phyloP scores from a whole-genome alignment of 1,140 invertebrate genomes.

The Drosophila kikkawai region DNA sequence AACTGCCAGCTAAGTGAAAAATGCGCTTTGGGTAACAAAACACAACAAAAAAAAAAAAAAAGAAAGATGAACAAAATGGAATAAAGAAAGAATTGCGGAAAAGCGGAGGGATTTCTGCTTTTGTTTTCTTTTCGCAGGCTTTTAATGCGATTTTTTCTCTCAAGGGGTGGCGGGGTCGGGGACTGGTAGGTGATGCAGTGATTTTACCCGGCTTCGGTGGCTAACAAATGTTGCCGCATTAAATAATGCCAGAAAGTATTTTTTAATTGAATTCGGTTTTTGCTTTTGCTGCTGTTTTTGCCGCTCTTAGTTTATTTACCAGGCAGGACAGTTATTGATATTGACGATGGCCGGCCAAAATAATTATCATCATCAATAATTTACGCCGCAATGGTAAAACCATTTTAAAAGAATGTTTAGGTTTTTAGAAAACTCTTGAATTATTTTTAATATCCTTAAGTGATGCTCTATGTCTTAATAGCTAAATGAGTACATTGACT shows the following conservation, averaged over 20 bases:
- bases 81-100: conserved; percentile 37
- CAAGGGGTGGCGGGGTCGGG: background rate
- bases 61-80: conserved; percentile 7
- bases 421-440: background rate
- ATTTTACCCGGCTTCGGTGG: conserved; percentile 51
- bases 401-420: no score
- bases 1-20: conserved; percentile 56
- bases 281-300: conserved; percentile 27
- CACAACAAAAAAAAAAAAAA: conserved; percentile 13
- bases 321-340: conserved; percentile 53
- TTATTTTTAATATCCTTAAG: background rate
- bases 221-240: conserved; percentile 59
- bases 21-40: conserved; percentile 60
- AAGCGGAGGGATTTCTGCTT: conserved; percentile 41
- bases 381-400: no score
- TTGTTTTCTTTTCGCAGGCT: conserved; percentile 58
- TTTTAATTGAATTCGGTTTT: conserved; percentile 65
- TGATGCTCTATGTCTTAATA: background rate
- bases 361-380: conserved; percentile 26
- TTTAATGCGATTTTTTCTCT: conserved; percentile 53
- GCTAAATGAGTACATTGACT: background rate
- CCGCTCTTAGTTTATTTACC: conserved; percentile 40
- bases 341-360: conserved; percentile 12
- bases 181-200: conserved; percentile 43
- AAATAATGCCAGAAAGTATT: conserved; percentile 52